These are phyloP conservation scores for Tenthredo scrophulariae DNA, from an alignment of 2,888 invertebrate genomes.

Conservation along the genomic window DNA sequence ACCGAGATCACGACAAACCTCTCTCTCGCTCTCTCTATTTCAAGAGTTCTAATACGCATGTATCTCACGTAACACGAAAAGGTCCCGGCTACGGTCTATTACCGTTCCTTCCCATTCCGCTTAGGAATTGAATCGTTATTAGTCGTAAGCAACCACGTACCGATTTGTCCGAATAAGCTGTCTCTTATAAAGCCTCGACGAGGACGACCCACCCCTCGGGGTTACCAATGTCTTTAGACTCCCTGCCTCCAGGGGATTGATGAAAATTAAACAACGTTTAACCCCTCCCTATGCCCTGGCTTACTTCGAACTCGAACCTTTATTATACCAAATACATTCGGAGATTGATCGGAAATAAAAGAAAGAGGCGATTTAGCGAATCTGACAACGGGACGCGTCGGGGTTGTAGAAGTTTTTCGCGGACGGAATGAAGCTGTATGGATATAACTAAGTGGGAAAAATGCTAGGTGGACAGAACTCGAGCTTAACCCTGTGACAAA, in stretches of 20 bases:
- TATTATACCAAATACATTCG: neutral
- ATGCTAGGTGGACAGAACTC: slow-evolving; percentile 47
- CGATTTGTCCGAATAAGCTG: slow-evolving; percentile 41
- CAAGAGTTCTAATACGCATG: slow-evolving; percentile 36
- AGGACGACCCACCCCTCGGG: neutral
- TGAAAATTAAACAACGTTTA: slow-evolving; percentile 3
- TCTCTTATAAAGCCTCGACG: slow-evolving; percentile 11
- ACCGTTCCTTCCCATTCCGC: slow-evolving; percentile 46
- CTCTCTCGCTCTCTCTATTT: slow-evolving; percentile 1
- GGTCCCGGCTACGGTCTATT: slow-evolving; percentile 48
- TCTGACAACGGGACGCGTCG: neutral
- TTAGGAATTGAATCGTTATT: slow-evolving; percentile 53
- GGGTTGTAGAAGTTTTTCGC: neutral
- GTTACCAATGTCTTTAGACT: neutral
- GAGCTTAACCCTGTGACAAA: slow-evolving; percentile 47
- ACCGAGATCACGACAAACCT: neutral
- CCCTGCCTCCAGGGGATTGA: neutral
- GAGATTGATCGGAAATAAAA: neutral
- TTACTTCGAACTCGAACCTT: neutral
- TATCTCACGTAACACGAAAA: slow-evolving; percentile 49
- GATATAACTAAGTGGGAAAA: slow-evolving; percentile 45
- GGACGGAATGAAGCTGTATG: slow-evolving; percentile 8
- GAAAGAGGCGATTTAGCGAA: neutral
- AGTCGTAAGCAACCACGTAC: slow-evolving; percentile 42
- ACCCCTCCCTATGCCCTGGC: neutral